Percentiles rank a stretch among this genome's conserved stretches.
These are phyloP conservation scores for Pogonocherus hispidulus DNA, from an alignment of 2,888 invertebrate species.

Conservation along the genomic window DNA sequence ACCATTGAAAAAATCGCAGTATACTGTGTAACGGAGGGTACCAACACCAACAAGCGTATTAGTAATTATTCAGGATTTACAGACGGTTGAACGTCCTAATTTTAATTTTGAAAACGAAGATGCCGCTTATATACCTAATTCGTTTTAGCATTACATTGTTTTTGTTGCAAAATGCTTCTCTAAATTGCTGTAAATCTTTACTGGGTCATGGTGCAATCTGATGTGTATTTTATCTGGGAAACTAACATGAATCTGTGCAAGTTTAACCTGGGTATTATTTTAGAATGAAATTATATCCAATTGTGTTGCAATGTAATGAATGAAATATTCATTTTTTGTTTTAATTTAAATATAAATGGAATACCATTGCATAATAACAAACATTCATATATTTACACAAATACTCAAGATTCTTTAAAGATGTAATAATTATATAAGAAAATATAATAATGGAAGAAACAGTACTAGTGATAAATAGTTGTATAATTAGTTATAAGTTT, in stretches of 20 bases:
- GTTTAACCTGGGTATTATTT: constrained; percentile 17
- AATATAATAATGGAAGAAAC: too few relatives aligned
- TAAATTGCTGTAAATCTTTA: constrained; percentile 41
- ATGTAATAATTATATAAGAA: too few relatives aligned
- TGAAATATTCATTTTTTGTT: too few relatives aligned
- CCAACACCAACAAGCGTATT: not conserved
- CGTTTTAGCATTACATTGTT: constrained; percentile 41
- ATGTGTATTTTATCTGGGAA: constrained; percentile 46
- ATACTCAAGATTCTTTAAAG: too few relatives aligned
- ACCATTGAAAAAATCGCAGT: constrained; percentile 32
- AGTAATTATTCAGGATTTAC: constrained; percentile 56
- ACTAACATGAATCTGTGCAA: constrained; percentile 18
- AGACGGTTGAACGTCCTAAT: constrained; percentile 57
- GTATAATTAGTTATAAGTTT: too few relatives aligned
- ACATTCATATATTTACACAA: too few relatives aligned
- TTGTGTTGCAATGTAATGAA: constrained; percentile 13
- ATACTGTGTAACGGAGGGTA: constrained; percentile 1
- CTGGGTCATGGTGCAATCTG: constrained; percentile 42
- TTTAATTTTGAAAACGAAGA: constrained; percentile 54
- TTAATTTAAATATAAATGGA: too few relatives aligned
- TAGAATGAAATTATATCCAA: constrained; percentile 26
- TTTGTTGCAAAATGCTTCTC: constrained; percentile 38
- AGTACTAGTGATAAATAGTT: too few relatives aligned
- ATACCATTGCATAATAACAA: too few relatives aligned
- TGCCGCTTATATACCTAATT: constrained; percentile 33